Base-by-base conservation (phyloP, 1,140 invertebrate species). In the Ostrea denselamellosa region DNA sequence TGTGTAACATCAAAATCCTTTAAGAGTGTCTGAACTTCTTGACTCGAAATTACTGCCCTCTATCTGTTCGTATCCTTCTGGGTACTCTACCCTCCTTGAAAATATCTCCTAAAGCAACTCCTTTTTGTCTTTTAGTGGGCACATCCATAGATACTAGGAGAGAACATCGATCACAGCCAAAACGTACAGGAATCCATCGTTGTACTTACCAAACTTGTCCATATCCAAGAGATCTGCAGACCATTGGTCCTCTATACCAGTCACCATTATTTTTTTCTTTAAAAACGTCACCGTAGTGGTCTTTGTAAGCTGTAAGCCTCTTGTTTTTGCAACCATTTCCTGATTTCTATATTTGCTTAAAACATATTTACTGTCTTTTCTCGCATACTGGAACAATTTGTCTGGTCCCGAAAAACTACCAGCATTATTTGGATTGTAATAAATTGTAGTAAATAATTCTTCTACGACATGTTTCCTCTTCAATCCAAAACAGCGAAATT, bases 321-420 rank as follows among this genome's bases (percentile, higher is more conserved):
- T 89, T 86, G 88, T 68, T 77, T 28, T 84, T 86, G 88, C n/a
- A 89, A 65, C 85, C 88, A 86, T 86, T 89, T 86, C 19, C 88
- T 22, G 10, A 86, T 88, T 52, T 84, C n/a, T 83, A 12, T 88
- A 86, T 71, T 89, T 87, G 25, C 83, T 85, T 17, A 87, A 8
- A 9, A 65, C 56, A 22, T 85, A 85, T 88, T 85, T 85, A 14
- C 83, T 82, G 54, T 1, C n/a, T 34, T 65, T 83, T 12, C 12
- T 77, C n/a, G 22, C 82, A 68, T 19, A 83, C 53, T 34, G 10
- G 12, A 22, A 87, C 25, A 65, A 62, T 65, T 88, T 88, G 19
- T 88, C 84, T 8, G 87, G 54, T 83, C 87, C 87, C 1, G 7
- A 22, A 25, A 86, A 88, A 25, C 84, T 86, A 8, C 81, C 87